Evolutionary conservation across 2,888 invertebrate species (phyloP).

Genomic region (Gandaritis pyraliata): DNA sequence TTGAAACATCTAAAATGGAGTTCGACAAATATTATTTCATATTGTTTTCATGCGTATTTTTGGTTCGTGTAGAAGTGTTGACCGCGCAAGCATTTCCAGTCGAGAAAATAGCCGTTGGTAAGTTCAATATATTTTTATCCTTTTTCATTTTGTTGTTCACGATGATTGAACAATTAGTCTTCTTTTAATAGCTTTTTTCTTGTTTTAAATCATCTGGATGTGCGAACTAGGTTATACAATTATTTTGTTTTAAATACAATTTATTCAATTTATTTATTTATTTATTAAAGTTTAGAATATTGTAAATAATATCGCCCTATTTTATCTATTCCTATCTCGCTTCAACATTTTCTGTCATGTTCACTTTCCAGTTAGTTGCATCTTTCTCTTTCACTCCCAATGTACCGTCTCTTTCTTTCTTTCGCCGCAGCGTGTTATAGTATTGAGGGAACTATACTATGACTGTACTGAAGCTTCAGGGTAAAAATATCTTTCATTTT

Average conservation of each 20-base stretch:
- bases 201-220: neutral
- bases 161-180: neutral
- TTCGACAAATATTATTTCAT: conserved; percentile 44
- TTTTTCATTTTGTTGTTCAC: neutral
- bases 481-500: conserved; percentile 30
- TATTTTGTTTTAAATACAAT: neutral
- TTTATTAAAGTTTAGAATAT: too few species aligned
- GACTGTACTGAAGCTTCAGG: conserved; percentile 28
- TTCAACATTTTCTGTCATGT: conserved; percentile 50
- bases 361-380: conserved; percentile 50
- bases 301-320: conserved; percentile 1
- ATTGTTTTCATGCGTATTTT: conserved; percentile 61
- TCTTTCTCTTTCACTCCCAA: conserved; percentile 61
- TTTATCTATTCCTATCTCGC: conserved; percentile 47
- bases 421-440: conserved; percentile 36
- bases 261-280: neutral
- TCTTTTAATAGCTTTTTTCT: neutral
- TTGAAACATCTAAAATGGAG: conserved; percentile 44
- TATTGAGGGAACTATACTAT: conserved; percentile 14
- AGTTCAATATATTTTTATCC: conserved; percentile 47
- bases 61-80: conserved; percentile 60
- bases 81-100: conserved; percentile 70
- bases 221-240: neutral
- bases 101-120: conserved; percentile 80
- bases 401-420: conserved; percentile 47